Conservation (phyloP, 1,140 invertebrate species). For the Drosophila novamexicana region DNA sequence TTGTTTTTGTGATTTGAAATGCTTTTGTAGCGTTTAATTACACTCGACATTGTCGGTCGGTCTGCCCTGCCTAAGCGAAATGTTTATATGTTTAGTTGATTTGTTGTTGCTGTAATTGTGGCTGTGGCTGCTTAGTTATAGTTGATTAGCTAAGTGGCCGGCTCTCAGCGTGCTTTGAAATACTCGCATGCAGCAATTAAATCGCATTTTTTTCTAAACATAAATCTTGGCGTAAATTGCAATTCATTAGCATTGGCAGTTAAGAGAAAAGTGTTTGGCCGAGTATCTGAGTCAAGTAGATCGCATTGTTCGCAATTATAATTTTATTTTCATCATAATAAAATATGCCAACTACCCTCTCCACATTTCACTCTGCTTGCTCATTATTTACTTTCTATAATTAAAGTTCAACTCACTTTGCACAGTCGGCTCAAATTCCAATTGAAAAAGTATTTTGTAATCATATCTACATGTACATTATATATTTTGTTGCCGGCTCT, state of each 20-base stretch:
- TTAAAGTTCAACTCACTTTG: not conserved
- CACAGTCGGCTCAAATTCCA: conserved; percentile 13
- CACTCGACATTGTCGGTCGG: conserved; percentile 52
- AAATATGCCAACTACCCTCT: not conserved
- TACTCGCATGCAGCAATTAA: conserved; percentile 41
- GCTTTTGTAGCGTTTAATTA: conserved; percentile 66
- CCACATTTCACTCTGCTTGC: not conserved
- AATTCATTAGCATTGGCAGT: conserved; percentile 57
- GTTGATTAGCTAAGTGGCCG: conserved; percentile 43
- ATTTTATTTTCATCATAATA: not conserved
- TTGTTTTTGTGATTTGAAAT: conserved; percentile 74
- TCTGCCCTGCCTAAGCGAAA: conserved; percentile 27
- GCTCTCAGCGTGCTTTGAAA: conserved; percentile 15
- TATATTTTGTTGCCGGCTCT: conserved; percentile 18
- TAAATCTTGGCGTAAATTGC: conserved; percentile 46
- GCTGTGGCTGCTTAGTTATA: conserved; percentile 22
- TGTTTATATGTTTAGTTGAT: conserved; percentile 51
- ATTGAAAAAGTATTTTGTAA: conserved; percentile 17
- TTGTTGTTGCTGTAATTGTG: conserved; percentile 17
- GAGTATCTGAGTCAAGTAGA: not conserved
- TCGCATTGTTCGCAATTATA: not conserved
- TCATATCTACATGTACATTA: conserved; percentile 24
- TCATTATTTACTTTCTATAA: conserved; percentile 13
- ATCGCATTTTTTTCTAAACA: conserved; percentile 24
- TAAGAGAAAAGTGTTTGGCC: conserved; percentile 45